phyloP scores from a whole-genome alignment of 2,113 vertebrate species.

The Trichomycterus rosablanca region DNA sequence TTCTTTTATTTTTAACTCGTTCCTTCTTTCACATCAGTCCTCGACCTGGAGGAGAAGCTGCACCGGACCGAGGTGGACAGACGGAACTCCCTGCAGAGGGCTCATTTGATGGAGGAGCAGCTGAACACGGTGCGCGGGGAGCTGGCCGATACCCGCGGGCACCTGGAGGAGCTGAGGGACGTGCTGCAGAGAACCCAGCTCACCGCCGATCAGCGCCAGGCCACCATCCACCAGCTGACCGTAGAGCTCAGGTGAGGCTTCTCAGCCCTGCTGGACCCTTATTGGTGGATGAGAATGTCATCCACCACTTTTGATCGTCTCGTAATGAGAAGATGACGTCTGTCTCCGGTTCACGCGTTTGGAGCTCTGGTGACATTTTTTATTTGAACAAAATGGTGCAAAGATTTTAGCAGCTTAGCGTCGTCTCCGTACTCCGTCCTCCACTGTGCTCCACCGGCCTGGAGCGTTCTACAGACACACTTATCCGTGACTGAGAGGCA shows the following conservation, averaged over 20 bases:
- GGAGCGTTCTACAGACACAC: too few relatives aligned
- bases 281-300: too few relatives aligned
- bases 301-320: too few relatives aligned
- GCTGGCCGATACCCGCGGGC: slow-evolving; percentile 65
- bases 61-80: slow-evolving; percentile 70
- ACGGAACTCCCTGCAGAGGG: slow-evolving; percentile 64
- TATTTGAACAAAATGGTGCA: too few relatives aligned
- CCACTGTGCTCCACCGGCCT: too few relatives aligned
- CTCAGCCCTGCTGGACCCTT: not conserved
- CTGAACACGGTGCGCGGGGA: slow-evolving; percentile 69
- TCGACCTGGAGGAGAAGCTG: slow-evolving; percentile 78
- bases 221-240: slow-evolving; percentile 70
- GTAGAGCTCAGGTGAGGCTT: slow-evolving; percentile 77
- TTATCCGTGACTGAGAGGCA: too few relatives aligned
- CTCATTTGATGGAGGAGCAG: slow-evolving; percentile 68
- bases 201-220: slow-evolving; percentile 73
- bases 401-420: too few relatives aligned
- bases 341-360: too few relatives aligned
- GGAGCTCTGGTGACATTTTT: too few relatives aligned
- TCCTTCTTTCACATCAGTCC: slow-evolving; percentile 64
- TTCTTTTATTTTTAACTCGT: too few relatives aligned
- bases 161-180: slow-evolving; percentile 72
- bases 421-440: too few relatives aligned
- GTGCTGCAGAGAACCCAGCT: slow-evolving; percentile 75
- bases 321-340: too few relatives aligned